Evolutionary conservation across 2,797 vertebrate genomes (phyloP).

Genomic region (Spinus pinus): DNA sequence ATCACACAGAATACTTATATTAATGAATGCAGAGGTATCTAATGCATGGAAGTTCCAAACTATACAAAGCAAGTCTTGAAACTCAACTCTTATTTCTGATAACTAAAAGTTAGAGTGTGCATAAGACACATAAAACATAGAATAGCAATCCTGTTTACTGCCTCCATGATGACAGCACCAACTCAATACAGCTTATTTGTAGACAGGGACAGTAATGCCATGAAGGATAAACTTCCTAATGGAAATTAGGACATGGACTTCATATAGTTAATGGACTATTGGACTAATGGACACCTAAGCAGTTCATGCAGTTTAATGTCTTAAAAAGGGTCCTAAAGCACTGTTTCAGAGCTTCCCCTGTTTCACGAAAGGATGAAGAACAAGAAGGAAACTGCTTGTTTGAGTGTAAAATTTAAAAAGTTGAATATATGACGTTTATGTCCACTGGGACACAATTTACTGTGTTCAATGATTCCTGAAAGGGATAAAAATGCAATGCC

Average conservation of each 20-base stretch:
- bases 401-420: not conserved
- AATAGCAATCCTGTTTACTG: not conserved
- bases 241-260: not conserved
- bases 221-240: not conserved
- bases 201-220: not conserved
- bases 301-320: not conserved
- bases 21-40: not conserved
- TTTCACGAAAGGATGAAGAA: not conserved
- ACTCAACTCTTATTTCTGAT: not conserved
- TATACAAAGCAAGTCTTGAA: not conserved
- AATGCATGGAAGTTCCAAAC: not conserved
- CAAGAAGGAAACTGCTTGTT: not conserved
- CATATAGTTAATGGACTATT: not conserved
- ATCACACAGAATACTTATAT: not conserved
- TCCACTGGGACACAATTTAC: not conserved
- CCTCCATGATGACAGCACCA: not conserved
- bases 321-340: not conserved
- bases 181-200: not conserved
- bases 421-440: not conserved
- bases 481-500: not conserved
- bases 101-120: not conserved
- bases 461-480: not conserved
- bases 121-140: not conserved
- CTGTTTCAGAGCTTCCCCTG: not conserved
- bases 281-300: not conserved